Conservation (phyloP, 1,140 invertebrate species). For the Drosophila lacteicornis region DNA sequence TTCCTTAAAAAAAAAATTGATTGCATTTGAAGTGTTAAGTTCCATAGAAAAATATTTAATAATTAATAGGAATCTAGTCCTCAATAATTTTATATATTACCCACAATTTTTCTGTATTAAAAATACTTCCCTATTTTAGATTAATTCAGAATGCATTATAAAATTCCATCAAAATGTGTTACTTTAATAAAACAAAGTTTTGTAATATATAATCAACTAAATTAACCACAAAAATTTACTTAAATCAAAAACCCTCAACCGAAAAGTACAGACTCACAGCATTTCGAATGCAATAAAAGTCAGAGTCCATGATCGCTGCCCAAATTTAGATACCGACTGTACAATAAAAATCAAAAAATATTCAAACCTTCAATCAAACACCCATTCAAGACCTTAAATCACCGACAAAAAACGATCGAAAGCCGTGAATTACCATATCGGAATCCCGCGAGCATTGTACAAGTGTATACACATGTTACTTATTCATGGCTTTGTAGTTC, state of each 20-base stretch:
- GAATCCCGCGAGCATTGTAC: slow-evolving; percentile 45
- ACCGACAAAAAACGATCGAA: slow-evolving; percentile 35
- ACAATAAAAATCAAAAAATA: slow-evolving; percentile 39
- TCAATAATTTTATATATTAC: too few species aligned
- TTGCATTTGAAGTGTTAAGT: too few species aligned
- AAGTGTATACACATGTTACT: slow-evolving; percentile 63
- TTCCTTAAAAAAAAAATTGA: too few species aligned
- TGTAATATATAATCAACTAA: slow-evolving; percentile 1
- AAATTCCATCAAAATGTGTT: neutral
- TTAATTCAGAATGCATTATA: neutral
- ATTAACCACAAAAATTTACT: neutral
- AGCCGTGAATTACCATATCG: slow-evolving; percentile 60
- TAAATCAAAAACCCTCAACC: neutral
- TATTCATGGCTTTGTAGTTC: slow-evolving; percentile 56
- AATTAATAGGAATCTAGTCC: too few species aligned
- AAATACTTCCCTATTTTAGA: neutral
- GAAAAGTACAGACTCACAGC: neutral
- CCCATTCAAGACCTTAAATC: slow-evolving; percentile 51
- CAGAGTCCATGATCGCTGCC: slow-evolving; percentile 10
- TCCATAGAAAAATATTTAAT: too few species aligned
- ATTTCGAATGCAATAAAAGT: slow-evolving; percentile 15
- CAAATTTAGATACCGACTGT: slow-evolving; percentile 42
- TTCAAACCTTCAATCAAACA: slow-evolving; percentile 44
- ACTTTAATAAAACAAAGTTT: neutral
- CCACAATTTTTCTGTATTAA: too few species aligned